Conservation (phyloP, 1,140 invertebrate species). For the Drosophila asahinai region DNA sequence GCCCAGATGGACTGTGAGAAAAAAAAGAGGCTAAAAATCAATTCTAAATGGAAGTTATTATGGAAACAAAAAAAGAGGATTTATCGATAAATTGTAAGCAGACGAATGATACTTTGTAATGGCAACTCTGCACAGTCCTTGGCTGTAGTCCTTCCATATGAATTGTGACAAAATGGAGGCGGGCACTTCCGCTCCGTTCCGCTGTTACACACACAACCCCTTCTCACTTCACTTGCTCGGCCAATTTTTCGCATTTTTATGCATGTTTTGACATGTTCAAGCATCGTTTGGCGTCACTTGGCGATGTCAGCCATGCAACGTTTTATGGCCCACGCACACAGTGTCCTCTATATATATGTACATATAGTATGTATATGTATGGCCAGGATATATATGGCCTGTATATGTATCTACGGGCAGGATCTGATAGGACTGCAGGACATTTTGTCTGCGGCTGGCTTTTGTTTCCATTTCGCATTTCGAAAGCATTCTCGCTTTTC, state of each 20-base stretch:
- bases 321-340: constrained; percentile 58
- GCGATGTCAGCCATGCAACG: constrained; percentile 63
- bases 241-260: constrained; percentile 65
- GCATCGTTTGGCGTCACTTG: constrained; percentile 67
- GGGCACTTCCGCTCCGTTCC: not conserved
- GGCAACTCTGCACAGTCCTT: no score
- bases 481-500: constrained; percentile 1
- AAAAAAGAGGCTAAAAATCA: no score
- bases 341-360: not conserved
- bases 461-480: constrained; percentile 54
- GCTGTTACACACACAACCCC: not conserved
- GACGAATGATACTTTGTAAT: no score
- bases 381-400: no score
- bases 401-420: not conserved
- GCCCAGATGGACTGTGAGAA: no score
- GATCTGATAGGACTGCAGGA: constrained; percentile 41
- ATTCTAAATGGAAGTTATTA: no score
- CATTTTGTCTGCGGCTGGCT: constrained; percentile 35
- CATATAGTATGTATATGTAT: not conserved
- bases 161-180: constrained; percentile 21
- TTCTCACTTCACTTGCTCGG: constrained; percentile 19
- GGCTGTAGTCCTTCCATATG: no score
- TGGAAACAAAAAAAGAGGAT: no score
- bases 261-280: constrained; percentile 79
- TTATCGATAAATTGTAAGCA: no score